These are phyloP conservation scores for Aethes cnicana DNA, from an alignment of 2,888 invertebrate genomes.

Conservation along the genomic window DNA sequence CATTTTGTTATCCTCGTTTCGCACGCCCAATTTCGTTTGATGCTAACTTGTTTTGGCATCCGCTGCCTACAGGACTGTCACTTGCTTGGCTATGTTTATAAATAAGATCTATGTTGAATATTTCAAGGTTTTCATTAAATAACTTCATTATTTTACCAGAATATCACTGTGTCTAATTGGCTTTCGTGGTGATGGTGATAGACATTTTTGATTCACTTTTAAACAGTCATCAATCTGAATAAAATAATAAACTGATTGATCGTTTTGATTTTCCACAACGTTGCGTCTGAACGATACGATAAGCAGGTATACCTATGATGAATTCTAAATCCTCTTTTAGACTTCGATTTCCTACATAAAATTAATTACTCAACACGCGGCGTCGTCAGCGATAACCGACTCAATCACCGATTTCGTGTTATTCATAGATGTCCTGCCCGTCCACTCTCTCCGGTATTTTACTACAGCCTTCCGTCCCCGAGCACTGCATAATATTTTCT, in stretches of 20 bases:
- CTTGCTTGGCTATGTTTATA: conserved; percentile 2
- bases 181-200: no score
- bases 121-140: background rate
- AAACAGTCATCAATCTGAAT: no score
- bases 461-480: conserved; percentile 19
- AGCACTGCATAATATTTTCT: conserved; percentile 27
- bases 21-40: conserved; percentile 24
- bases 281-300: no score
- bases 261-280: no score
- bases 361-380: background rate
- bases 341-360: background rate
- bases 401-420: conserved; percentile 30
- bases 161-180: background rate
- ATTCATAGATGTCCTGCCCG: conserved; percentile 30
- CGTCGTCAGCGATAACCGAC: conserved; percentile 9
- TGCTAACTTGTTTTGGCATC: conserved; percentile 21
- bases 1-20: conserved; percentile 20
- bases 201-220: no score
- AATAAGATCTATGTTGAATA: conserved; percentile 6
- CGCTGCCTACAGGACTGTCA: conserved; percentile 2
- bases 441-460: conserved; percentile 29
- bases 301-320: no score
- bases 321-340: background rate
- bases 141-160: background rate
- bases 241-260: no score